phyloP scores from a whole-genome alignment of 2,797 vertebrate genomes.

The Simalia tracyae region DNA sequence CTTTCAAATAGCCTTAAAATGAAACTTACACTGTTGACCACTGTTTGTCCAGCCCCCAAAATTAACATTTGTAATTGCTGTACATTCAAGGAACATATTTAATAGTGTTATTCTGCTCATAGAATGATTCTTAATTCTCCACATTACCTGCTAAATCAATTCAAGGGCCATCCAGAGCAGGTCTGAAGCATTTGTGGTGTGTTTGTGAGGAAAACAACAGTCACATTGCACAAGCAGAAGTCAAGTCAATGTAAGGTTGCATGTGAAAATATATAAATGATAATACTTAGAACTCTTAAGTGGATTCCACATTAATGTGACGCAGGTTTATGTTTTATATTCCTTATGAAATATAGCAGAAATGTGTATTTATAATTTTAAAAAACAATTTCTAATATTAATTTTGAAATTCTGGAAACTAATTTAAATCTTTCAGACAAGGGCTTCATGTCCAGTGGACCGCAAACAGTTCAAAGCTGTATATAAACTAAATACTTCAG shows the following conservation, averaged over 20 bases:
- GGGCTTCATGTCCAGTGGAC: constrained; percentile 92
- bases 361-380: neutral
- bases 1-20: neutral
- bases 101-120: neutral
- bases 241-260: neutral
- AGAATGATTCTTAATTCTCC: neutral
- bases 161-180: neutral
- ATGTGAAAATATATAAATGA: neutral
- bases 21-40: neutral
- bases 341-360: neutral
- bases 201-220: neutral
- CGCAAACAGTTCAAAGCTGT: constrained; percentile 87
- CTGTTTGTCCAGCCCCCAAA: neutral
- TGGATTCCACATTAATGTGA: neutral
- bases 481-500: constrained; percentile 79
- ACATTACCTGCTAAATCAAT: neutral
- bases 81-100: neutral
- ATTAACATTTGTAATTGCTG: neutral
- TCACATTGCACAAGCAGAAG: neutral
- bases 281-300: neutral
- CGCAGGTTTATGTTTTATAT: neutral
- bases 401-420: constrained; percentile 26
- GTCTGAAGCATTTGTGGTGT: neutral
- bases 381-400: neutral
- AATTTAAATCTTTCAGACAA: constrained; percentile 76